phyloP scores from a whole-genome alignment of 2,797 vertebrate species.

The Sebastes steindachneri region DNA sequence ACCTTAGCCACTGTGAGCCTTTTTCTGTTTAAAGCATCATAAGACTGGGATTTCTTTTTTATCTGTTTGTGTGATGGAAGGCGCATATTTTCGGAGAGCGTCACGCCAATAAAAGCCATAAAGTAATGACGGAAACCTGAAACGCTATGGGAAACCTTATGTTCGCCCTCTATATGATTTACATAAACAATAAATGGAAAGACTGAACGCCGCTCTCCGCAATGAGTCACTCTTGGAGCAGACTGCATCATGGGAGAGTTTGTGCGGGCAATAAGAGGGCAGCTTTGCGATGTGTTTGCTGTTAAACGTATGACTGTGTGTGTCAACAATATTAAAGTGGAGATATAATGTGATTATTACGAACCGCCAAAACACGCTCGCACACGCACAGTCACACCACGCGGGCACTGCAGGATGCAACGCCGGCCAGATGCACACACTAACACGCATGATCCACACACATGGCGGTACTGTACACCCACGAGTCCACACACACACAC shows the following conservation, averaged over 20 bases:
- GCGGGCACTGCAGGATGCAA: slow-evolving; percentile 32
- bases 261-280: slow-evolving; percentile 44
- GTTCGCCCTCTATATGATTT: slow-evolving; percentile 74
- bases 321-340: slow-evolving; percentile 51
- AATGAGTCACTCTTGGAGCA: slow-evolving; percentile 74
- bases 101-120: slow-evolving; percentile 66
- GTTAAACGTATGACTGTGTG: slow-evolving; percentile 15
- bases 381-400: slow-evolving; percentile 13
- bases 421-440: slow-evolving; percentile 24
- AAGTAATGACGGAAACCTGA: slow-evolving; percentile 77
- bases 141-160: slow-evolving; percentile 45
- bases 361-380: slow-evolving; percentile 13
- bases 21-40: slow-evolving; percentile 65
- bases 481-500: slow-evolving; percentile 2
- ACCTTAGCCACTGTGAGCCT: slow-evolving; percentile 43
- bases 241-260: slow-evolving; percentile 54
- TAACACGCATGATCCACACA: slow-evolving; percentile 30
- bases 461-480: not conserved
- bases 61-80: slow-evolving; percentile 62
- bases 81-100: slow-evolving; percentile 63
- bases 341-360: slow-evolving; percentile 62
- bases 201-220: slow-evolving; percentile 52
- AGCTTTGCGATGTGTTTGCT: slow-evolving; percentile 36
- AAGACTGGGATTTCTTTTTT: slow-evolving; percentile 39
- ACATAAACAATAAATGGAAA: slow-evolving; percentile 81